Evolutionary conservation across 2,113 vertebrate species (phyloP).

Genomic region (Melospiza melodia): DNA sequence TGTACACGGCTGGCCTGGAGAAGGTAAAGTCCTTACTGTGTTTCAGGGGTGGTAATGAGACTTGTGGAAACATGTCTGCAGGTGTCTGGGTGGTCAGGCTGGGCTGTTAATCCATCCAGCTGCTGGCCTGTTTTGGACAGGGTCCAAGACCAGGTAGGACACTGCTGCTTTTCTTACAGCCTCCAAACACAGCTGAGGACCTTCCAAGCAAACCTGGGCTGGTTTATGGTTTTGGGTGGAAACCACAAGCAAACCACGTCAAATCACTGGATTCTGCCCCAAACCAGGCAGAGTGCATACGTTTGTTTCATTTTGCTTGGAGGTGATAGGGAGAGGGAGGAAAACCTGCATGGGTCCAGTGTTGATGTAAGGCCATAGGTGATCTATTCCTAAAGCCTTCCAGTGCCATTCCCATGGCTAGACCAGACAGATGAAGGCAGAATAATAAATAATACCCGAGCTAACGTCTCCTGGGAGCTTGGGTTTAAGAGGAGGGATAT

Average conservation of each 20-base stretch:
- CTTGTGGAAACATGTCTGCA: neutral
- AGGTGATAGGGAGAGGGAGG: neutral
- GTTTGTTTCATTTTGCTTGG: neutral
- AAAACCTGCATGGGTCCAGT: neutral
- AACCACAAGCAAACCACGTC: conserved; percentile 25
- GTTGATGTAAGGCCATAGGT: neutral
- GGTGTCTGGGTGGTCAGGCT: conserved; percentile 1
- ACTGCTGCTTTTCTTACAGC: conserved; percentile 40
- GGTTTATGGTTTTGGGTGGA: conserved; percentile 35
- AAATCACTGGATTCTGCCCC: neutral
- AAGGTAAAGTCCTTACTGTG: neutral
- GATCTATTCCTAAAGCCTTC: neutral
- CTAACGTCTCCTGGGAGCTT: neutral
- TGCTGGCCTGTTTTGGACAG: neutral
- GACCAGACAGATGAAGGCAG: neutral
- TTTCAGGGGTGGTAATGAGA: neutral
- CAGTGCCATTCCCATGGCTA: neutral
- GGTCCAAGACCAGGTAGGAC: conserved; percentile 30
- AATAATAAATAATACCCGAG: neutral
- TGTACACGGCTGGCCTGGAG: accelerated
- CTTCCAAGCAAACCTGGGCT: conserved; percentile 4
- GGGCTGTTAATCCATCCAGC: neutral
- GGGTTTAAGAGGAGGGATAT: neutral
- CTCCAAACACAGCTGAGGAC: conserved; percentile 23
- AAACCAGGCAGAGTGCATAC: neutral